These are phyloP conservation scores for Meda fulgida DNA, from an alignment of 2,797 vertebrate species.

Conservation along the genomic window DNA sequence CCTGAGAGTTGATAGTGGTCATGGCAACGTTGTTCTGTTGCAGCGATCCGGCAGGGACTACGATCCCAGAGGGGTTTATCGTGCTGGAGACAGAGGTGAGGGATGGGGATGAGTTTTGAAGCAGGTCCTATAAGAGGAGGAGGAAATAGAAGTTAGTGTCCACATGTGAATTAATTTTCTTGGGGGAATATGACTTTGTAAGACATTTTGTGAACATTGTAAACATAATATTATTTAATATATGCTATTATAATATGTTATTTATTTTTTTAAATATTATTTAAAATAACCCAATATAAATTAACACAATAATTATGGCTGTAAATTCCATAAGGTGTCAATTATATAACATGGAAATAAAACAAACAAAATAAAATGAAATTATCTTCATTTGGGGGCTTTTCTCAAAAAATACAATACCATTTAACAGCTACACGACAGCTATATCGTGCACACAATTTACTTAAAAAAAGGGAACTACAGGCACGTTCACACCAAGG, in stretches of 20 bases:
- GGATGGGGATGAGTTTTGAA: conserved; percentile 93
- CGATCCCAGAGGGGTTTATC: conserved; percentile 90
- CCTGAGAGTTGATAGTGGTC: conserved; percentile 90
- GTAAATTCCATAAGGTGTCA: too few species aligned
- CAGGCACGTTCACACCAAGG: too few species aligned
- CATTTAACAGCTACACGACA: background rate
- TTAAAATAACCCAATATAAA: background rate
- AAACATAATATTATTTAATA: background rate
- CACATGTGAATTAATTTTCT: background rate
- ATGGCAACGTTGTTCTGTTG: conserved; percentile 91
- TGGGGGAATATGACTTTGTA: background rate
- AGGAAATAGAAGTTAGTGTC: background rate
- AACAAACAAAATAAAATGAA: background rate
- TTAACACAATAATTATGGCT: background rate
- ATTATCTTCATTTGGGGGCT: background rate
- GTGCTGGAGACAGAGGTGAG: conserved; percentile 88
- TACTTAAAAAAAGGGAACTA: background rate
- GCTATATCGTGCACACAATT: too few species aligned
- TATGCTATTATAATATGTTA: background rate
- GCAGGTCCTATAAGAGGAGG: conserved; percentile 83
- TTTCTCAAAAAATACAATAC: background rate
- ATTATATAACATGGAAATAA: background rate
- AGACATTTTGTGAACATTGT: background rate
- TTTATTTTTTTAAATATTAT: too few species aligned
- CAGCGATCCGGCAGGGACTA: conserved; percentile 87